Evolutionary conservation across 2,888 invertebrate species (phyloP).

Genomic region (Cinara cedri): DNA sequence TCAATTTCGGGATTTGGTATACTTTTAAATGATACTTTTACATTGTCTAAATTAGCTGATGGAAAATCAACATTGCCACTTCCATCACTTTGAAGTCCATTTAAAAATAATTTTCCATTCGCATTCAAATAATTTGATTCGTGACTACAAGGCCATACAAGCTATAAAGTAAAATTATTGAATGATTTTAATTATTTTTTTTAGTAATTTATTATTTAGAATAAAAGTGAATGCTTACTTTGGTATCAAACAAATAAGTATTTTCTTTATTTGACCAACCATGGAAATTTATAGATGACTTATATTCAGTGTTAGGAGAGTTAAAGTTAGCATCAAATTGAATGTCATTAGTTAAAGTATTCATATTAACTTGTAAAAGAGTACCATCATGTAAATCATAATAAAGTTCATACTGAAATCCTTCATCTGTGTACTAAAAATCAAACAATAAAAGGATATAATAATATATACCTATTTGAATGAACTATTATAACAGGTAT

Average conservation of each 20-base stretch:
- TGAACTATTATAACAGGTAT: neutral
- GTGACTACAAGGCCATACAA: constrained; percentile 22
- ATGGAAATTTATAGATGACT: neutral
- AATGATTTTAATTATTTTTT: constrained; percentile 8
- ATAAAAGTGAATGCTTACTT: constrained; percentile 22
- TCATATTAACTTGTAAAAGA: neutral
- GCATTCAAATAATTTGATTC: constrained; percentile 40
- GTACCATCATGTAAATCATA: neutral
- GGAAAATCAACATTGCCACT: constrained; percentile 31
- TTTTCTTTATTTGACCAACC: constrained; percentile 16
- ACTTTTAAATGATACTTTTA: neutral
- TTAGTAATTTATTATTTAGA: neutral
- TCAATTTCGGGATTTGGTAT: neutral
- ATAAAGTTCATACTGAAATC: neutral
- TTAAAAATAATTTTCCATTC: constrained; percentile 7
- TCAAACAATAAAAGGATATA: neutral
- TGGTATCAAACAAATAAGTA: neutral
- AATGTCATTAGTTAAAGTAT: neutral
- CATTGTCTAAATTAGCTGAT: constrained; percentile 3
- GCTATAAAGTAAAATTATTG: constrained; percentile 2
- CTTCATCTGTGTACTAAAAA: constrained; percentile 28
- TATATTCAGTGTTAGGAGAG: constrained; percentile 1
- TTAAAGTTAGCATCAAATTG: neutral
- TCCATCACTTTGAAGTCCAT: neutral
- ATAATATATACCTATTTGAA: neutral